Conservation (phyloP, 2,113 vertebrate genomes). For the Aegotheles bennettii region DNA sequence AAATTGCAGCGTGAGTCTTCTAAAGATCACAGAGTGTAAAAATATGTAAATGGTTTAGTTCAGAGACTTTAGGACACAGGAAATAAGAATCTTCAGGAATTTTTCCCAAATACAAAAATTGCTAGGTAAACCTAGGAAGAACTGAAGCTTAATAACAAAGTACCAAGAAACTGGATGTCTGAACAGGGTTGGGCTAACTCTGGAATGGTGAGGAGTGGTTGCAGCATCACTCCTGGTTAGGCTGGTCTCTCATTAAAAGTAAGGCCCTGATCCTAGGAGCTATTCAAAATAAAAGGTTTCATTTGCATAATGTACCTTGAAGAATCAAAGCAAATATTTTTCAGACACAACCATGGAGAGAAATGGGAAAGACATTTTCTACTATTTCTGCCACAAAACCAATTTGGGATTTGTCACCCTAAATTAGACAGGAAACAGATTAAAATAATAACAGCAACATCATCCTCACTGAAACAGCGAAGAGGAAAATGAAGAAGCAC, state of each 20-base stretch:
- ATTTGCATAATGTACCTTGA: not conserved
- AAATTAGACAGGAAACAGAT: not conserved
- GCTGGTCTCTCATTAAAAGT: not conserved
- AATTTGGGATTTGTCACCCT: not conserved
- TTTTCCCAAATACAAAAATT: not conserved
- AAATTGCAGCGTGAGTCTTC: not conserved
- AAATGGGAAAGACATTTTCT: not conserved
- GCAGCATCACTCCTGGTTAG: not conserved
- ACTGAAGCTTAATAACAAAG: not conserved
- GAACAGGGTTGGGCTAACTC: not conserved
- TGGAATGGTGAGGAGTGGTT: not conserved
- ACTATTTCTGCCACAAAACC: not conserved
- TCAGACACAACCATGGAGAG: not conserved
- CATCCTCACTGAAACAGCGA: not conserved
- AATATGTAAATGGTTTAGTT: not conserved
- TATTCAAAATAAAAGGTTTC: not conserved
- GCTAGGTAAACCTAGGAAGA: not conserved
- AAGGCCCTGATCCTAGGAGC: not conserved
- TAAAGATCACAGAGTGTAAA: not conserved
- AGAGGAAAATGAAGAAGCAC: not conserved
- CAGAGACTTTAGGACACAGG: not conserved
- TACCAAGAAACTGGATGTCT: not conserved
- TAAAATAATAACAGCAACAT: not conserved
- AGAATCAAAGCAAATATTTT: not conserved
- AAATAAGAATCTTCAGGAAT: not conserved